Conservation (phyloP, 2,797 vertebrate genomes). For the Oreonectes daqikongensis region DNA sequence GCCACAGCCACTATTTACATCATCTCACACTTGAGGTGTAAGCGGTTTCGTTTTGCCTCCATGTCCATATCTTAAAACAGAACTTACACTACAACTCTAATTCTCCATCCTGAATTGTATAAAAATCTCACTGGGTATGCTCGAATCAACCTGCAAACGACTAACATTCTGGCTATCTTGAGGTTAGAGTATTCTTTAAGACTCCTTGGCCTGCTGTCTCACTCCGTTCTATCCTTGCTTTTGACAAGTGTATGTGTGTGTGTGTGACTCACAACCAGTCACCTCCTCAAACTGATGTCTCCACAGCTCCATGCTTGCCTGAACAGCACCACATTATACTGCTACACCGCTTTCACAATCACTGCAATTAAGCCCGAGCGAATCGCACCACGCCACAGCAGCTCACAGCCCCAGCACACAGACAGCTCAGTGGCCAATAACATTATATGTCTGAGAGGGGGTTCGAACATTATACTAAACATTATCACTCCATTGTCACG, state of each 20-base stretch:
- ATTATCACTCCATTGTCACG: conserved; percentile 3
- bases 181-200: conserved; percentile 21
- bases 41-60: too few relatives aligned
- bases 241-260: conserved; percentile 22
- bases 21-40: too few relatives aligned
- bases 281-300: conserved; percentile 48
- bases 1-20: too few relatives aligned
- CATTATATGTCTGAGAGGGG: conserved; percentile 8
- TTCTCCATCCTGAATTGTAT: background rate
- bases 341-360: conserved; percentile 54
- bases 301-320: conserved; percentile 39
- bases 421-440: conserved; percentile 36
- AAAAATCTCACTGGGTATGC: conserved; percentile 15
- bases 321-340: conserved; percentile 55
- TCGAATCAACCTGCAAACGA: background rate
- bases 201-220: conserved; percentile 16
- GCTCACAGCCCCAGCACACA: conserved; percentile 53
- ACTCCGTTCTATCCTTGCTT: conserved; percentile 13
- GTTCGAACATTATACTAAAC: conserved; percentile 14
- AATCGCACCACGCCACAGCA: conserved; percentile 67
- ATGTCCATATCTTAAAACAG: too few relatives aligned
- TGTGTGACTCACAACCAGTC: conserved; percentile 41
- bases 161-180: conserved; percentile 10
- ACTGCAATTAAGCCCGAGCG: conserved; percentile 68
- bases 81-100: too few relatives aligned